These are phyloP conservation scores for Tragelaphus scriptus DNA, from an alignment of 2,113 vertebrate genomes.

Conservation along the genomic window DNA sequence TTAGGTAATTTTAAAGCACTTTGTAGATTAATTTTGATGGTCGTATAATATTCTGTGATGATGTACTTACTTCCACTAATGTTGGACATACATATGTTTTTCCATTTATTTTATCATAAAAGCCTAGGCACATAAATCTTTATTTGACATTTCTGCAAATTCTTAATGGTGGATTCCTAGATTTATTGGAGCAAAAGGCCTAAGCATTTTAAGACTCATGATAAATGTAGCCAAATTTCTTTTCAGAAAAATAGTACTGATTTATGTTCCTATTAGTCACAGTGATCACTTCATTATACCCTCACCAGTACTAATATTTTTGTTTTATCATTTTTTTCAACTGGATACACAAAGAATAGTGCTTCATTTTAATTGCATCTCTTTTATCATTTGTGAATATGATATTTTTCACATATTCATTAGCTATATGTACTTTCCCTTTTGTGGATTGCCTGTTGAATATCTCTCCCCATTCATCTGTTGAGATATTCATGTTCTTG, in stretches of 20 bases:
- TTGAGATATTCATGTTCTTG: background rate
- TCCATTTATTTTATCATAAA: background rate
- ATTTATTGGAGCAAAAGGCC: background rate
- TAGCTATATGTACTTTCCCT: background rate
- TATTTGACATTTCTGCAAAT: background rate
- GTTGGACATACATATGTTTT: background rate
- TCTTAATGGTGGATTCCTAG: background rate
- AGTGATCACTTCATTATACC: background rate
- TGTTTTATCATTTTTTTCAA: background rate
- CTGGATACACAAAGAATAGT: background rate
- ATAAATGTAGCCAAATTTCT: background rate
- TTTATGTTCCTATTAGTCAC: background rate
- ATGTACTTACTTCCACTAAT: background rate
- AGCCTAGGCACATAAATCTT: background rate
- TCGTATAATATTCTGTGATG: background rate
- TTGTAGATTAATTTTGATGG: background rate
- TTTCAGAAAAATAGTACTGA: background rate
- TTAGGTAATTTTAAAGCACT: background rate
- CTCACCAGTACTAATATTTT: background rate
- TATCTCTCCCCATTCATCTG: background rate
- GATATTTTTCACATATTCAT: background rate
- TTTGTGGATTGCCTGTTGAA: background rate
- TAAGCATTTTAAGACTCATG: background rate
- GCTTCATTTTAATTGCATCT: background rate
- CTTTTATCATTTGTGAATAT: background rate